Base-by-base conservation (phyloP, 2,797 vertebrate species). In the Coccyzus lansbergi region DNA sequence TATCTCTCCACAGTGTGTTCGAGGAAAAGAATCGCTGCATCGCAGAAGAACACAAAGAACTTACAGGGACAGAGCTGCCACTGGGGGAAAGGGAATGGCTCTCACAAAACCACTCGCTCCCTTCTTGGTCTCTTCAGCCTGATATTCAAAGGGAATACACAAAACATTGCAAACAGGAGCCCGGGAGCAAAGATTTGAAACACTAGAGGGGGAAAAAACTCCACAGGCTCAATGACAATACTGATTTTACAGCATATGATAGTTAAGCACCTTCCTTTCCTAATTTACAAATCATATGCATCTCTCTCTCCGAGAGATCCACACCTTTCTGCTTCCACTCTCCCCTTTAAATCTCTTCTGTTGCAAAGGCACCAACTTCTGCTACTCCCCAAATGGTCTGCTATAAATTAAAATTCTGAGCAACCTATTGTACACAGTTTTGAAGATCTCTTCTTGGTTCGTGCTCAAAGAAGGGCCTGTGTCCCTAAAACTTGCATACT, bases 151-250 rank as follows among this genome's bases (percentile, higher is more conserved):
- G 7, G 55, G 42, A 89, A 84, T 33, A 64, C 5, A 31, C 5
- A 68, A 72, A 85, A 33, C 25, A 71, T 38, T 68, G 36, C 16
- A 16, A 22, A 48, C 53, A 64, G 70, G 44, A 84, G 55, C 31
- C 38, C 3, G 0, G 33, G 17, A 34, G 31, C 1, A 8, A 84
- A 77, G 62, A 51, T n/a, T 69, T 1, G 0, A 49, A 19, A 24
- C 13, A 19, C 0, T 44, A 31, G 40, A 75, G 56, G 69, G 42
- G 42, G 68, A 64, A 46, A 69, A 34, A 69, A 5, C 0, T 9
- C 2, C 34, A 34, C 2, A 3, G 52, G 29, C 70, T 64, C 80
- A 79, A 1, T 9, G 1, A 49, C 22, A 51, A 65, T 26, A 33
- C 3, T 38, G 52, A 18, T 34, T 58, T 59, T 36, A 56, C 4